Evolutionary conservation across 1,140 invertebrate species (phyloP).

Genomic region (Sitophilus oryzae): DNA sequence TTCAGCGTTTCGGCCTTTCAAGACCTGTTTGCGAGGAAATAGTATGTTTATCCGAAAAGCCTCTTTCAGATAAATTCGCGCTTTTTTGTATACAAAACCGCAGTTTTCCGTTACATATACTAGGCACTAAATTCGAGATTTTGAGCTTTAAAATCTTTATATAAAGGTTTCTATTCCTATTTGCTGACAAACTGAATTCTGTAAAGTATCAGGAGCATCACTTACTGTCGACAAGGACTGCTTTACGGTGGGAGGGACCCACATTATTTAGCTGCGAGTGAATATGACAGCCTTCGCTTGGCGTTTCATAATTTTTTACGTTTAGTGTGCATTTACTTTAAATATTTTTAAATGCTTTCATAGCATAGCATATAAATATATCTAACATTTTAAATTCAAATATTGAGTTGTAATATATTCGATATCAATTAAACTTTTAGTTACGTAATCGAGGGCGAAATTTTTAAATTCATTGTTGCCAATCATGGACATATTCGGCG

Average conservation of each 20-base stretch:
- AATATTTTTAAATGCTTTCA: neutral
- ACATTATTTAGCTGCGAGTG: neutral
- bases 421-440: too few relatives aligned
- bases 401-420: too few relatives aligned
- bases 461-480: too few relatives aligned
- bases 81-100: neutral
- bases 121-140: slow-evolving; percentile 4
- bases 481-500: too few relatives aligned
- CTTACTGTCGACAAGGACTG: neutral
- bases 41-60: neutral
- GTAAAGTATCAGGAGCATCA: slow-evolving; percentile 2
- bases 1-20: neutral
- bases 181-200: slow-evolving; percentile 1
- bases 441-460: too few relatives aligned
- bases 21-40: neutral
- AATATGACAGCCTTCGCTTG: neutral
- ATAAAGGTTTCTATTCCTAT: slow-evolving; percentile 4
- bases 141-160: slow-evolving; percentile 5
- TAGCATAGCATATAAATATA: too few relatives aligned
- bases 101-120: slow-evolving; percentile 8
- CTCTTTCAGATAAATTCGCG: neutral
- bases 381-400: too few relatives aligned
- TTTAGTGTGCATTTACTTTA: neutral
- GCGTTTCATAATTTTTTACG: neutral
- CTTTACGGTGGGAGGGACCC: neutral